Evolutionary conservation across 2,113 vertebrate genomes (phyloP).

Genomic region (Furnarius figulus): DNA sequence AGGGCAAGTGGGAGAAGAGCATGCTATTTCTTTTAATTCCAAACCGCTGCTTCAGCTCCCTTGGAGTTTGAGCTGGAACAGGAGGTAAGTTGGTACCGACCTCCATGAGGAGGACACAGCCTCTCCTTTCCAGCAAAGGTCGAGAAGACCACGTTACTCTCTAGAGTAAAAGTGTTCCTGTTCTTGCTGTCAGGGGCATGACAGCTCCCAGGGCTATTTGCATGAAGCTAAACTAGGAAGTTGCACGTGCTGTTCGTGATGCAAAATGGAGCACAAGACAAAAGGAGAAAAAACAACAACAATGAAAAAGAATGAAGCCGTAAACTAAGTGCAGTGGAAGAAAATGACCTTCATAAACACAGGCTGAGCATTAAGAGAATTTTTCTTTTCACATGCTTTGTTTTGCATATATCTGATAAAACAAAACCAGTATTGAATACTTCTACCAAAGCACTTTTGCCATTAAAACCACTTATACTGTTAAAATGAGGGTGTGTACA

Average conservation of each 20-base stretch:
- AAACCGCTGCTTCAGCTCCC: background rate
- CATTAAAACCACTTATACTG: background rate
- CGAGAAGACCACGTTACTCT: rapidly evolving
- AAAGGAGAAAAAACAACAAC: background rate
- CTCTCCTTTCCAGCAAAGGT: background rate
- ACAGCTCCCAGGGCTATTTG: background rate
- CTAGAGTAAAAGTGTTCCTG: background rate
- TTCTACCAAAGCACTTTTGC: background rate
- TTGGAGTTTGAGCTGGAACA: background rate
- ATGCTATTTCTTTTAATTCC: background rate
- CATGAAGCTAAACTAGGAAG: background rate
- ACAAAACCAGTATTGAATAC: background rate
- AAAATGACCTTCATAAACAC: background rate
- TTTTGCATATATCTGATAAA: background rate
- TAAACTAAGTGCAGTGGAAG: background rate
- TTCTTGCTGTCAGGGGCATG: background rate
- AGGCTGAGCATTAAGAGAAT: background rate
- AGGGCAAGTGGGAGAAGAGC: background rate
- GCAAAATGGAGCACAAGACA: background rate
- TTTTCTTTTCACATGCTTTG: background rate
- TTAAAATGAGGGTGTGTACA: background rate
- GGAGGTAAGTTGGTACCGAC: background rate
- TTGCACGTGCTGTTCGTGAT: background rate
- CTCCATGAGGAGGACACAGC: background rate
- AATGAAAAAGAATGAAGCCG: background rate